phyloP scores from a whole-genome alignment of 2,113 vertebrate species.

The Xiphorhynchus elegans region DNA sequence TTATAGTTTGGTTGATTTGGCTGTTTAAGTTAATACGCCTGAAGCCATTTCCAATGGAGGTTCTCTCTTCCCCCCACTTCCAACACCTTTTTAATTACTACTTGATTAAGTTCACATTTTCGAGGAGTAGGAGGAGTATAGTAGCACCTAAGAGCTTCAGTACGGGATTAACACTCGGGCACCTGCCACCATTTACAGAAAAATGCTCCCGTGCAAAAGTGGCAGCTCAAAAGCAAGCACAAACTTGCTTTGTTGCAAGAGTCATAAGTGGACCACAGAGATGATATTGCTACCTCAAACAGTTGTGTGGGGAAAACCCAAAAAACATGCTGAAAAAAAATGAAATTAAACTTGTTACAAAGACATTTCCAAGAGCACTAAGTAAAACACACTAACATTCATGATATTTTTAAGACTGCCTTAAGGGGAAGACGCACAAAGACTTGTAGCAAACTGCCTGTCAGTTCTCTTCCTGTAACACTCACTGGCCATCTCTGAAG shows the following conservation, averaged over 20 bases:
- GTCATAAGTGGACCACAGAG: not conserved
- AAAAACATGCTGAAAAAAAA: not conserved
- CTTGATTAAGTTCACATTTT: not conserved
- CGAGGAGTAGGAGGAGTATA: not conserved
- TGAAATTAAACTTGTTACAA: constrained; percentile 18
- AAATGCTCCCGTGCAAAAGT: not conserved
- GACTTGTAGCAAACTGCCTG: not conserved
- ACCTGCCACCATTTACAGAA: not conserved
- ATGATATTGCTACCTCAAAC: not conserved
- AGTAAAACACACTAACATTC: not conserved
- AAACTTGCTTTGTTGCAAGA: not conserved
- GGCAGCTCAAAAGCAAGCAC: not conserved
- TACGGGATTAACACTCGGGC: not conserved
- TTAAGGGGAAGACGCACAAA: not conserved
- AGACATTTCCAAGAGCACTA: not conserved
- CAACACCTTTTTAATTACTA: not conserved
- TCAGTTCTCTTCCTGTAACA: not conserved
- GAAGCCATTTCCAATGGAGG: not conserved
- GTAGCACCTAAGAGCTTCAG: not conserved
- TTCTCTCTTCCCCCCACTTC: not conserved
- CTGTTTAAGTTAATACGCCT: not conserved
- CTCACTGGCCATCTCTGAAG: not conserved
- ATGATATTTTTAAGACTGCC: not conserved
- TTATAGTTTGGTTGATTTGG: not conserved
- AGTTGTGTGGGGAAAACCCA: not conserved